Evolutionary conservation across 1,140 invertebrate genomes (phyloP).

Genomic region (Heliothis subflexa): DNA sequence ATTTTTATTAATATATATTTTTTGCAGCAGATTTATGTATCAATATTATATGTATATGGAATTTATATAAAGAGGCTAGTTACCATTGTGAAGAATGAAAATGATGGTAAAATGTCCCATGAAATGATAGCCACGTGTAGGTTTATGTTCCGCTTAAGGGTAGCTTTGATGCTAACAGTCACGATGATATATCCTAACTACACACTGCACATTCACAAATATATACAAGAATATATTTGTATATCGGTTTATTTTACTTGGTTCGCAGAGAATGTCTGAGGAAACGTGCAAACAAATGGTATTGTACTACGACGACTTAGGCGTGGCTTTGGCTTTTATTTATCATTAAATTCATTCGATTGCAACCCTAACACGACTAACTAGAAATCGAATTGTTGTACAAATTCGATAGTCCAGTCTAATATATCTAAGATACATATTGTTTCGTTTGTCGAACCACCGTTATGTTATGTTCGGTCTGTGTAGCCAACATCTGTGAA

Average conservation of each 20-base stretch:
- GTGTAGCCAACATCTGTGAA: constrained; percentile 78
- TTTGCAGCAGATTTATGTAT: constrained; percentile 12
- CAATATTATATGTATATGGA: not conserved
- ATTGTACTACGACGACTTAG: constrained; percentile 88
- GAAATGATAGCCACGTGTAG: constrained; percentile 27
- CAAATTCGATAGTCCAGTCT: constrained; percentile 66
- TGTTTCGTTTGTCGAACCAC: constrained; percentile 65
- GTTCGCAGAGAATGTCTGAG: constrained; percentile 93
- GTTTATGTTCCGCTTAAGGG: constrained; percentile 48
- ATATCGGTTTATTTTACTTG: constrained; percentile 86
- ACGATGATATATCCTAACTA: constrained; percentile 54
- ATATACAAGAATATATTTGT: constrained; percentile 58
- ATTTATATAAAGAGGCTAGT: not conserved
- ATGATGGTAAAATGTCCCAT: not conserved
- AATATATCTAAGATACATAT: constrained; percentile 69
- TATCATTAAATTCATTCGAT: constrained; percentile 81
- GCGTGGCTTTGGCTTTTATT: constrained; percentile 86
- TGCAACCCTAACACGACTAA: constrained; percentile 83
- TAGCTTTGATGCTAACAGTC: constrained; percentile 56
- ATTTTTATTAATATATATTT: not conserved
- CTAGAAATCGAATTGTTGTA: constrained; percentile 72
- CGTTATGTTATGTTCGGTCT: constrained; percentile 79
- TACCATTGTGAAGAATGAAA: not conserved
- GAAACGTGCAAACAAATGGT: constrained; percentile 93
- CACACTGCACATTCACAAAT: constrained; percentile 59